phyloP scores from a whole-genome alignment of 1,140 invertebrate species.

The Eumeta japonica region DNA sequence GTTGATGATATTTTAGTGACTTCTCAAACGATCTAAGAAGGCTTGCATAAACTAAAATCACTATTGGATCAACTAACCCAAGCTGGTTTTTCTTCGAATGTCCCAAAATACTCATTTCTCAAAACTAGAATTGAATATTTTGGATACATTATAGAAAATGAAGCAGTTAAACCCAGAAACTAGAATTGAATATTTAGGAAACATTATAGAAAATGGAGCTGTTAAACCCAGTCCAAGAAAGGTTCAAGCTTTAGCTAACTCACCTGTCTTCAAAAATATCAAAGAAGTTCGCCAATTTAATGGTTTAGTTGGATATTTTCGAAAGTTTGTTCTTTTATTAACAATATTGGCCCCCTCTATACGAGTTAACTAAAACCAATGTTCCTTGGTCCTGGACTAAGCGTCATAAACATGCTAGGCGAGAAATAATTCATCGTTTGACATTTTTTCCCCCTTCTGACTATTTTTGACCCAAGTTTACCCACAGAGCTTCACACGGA shows the following conservation, averaged over 20 bases:
- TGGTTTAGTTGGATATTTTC: slow-evolving; percentile 12
- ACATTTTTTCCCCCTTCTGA: slow-evolving; percentile 9
- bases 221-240: slow-evolving; percentile 14
- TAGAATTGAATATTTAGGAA: slow-evolving; percentile 13
- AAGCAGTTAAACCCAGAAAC: slow-evolving; percentile 10
- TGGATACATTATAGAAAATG: slow-evolving; percentile 13
- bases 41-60: slow-evolving; percentile 7
- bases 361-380: too few relatives aligned
- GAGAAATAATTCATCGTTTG: slow-evolving; percentile 3
- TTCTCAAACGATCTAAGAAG: slow-evolving; percentile 11
- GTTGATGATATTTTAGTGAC: slow-evolving; percentile 19
- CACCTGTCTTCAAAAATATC: slow-evolving; percentile 6
- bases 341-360: slow-evolving; percentile 10
- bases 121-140: slow-evolving; percentile 19
- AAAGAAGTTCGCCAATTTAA: slow-evolving; percentile 14
- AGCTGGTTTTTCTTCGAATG: slow-evolving; percentile 18
- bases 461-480: slow-evolving; percentile 14
- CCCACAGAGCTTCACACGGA: slow-evolving; percentile 22
- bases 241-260: slow-evolving; percentile 9
- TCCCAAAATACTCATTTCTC: slow-evolving; percentile 18
- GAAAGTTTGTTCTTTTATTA: slow-evolving; percentile 12
- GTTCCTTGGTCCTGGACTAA: slow-evolving; percentile 14
- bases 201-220: slow-evolving; percentile 11
- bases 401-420: slow-evolving; percentile 10
- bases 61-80: slow-evolving; percentile 9